Conservation (phyloP, 2,888 invertebrate species). For the Lycophotia porphyrea region DNA sequence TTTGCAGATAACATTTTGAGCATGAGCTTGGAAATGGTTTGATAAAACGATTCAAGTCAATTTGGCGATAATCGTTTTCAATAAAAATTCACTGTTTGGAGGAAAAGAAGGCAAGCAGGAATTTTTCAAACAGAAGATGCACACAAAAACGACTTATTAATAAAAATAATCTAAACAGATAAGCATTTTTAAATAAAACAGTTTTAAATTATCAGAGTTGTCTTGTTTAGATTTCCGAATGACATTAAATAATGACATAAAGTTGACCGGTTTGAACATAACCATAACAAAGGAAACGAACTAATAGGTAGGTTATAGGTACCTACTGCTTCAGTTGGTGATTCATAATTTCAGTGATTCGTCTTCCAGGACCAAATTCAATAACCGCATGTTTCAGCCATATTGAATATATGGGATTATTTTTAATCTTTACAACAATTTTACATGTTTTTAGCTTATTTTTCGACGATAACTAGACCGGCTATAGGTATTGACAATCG, state of each 20-base stretch:
- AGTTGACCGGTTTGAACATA: no score
- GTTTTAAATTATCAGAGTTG: not conserved
- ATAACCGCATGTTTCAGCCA: not conserved
- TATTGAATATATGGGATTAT: not conserved
- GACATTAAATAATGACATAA: not conserved
- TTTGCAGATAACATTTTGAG: not conserved
- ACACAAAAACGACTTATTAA: not conserved
- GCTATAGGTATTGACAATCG: not conserved
- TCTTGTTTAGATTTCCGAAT: not conserved
- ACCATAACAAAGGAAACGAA: not conserved
- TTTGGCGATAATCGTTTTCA: not conserved
- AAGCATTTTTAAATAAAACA: conserved; percentile 1
- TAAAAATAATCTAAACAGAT: conserved; percentile 1
- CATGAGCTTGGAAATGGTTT: not conserved
- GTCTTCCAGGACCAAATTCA: not conserved
- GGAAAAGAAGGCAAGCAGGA: not conserved
- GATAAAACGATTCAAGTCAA: not conserved
- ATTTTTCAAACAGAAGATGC: not conserved
- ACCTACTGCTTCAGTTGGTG: not conserved
- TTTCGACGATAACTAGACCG: not conserved
- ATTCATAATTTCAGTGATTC: not conserved
- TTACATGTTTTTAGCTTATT: not conserved
- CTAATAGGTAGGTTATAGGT: not conserved
- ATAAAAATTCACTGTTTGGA: not conserved
- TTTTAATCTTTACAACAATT: not conserved